These are phyloP conservation scores for Malurus splendens DNA, from an alignment of 2,797 vertebrate species.

Conservation along the genomic window DNA sequence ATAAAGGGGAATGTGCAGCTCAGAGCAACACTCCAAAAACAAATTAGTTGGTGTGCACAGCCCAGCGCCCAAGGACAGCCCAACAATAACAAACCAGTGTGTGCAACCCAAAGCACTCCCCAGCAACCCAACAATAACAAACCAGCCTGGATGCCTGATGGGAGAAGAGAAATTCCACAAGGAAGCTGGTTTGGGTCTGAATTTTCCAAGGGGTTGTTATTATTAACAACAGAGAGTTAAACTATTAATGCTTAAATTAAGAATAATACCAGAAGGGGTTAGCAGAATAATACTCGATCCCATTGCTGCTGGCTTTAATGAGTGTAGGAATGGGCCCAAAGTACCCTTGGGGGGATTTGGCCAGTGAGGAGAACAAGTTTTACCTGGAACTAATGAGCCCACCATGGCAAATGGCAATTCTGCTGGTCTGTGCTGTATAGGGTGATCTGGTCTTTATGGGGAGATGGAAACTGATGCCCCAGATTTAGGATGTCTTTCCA, in stretches of 20 bases:
- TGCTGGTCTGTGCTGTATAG: neutral
- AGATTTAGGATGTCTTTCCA: neutral
- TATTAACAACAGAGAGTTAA: constrained; percentile 59
- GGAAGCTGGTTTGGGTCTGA: constrained; percentile 41
- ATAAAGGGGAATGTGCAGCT: constrained; percentile 29
- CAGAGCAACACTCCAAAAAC: constrained; percentile 46
- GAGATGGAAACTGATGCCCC: constrained; percentile 26
- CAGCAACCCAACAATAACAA: constrained; percentile 64
- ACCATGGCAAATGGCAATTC: constrained; percentile 52
- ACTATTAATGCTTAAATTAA: constrained; percentile 56
- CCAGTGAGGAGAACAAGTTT: constrained; percentile 11
- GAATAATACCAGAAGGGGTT: constrained; percentile 42
- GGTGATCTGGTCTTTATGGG: constrained; percentile 4
- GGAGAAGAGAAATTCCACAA: constrained; percentile 51
- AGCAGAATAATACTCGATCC: neutral
- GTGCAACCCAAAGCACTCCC: constrained; percentile 44
- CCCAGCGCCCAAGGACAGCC: constrained; percentile 28
- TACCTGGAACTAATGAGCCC: constrained; percentile 53
- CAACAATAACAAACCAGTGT: constrained; percentile 65
- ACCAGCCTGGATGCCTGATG: constrained; percentile 39
- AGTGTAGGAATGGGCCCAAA: constrained; percentile 32
- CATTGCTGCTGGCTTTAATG: constrained; percentile 28
- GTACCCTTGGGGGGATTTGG: constrained; percentile 13
- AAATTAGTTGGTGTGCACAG: constrained; percentile 44
- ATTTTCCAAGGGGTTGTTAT: constrained; percentile 60